Base-by-base conservation (phyloP, 1,140 invertebrate species). In the Plodia interpunctella region DNA sequence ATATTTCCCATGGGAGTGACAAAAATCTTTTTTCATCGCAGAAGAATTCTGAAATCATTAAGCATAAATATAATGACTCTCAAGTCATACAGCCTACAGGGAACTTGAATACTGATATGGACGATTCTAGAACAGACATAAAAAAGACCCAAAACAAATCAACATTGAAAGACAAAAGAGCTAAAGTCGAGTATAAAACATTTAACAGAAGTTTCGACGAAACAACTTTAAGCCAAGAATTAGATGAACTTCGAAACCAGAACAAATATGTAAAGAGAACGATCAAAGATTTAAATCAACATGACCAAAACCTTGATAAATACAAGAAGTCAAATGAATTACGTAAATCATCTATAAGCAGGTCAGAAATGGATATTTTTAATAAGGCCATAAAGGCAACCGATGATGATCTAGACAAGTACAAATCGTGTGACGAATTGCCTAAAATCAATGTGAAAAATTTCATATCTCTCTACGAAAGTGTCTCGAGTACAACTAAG, bases 351-450 rank as follows among this genome's bases (percentile, higher is more conserved):
- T 78, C 78, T 13, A 74, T 83, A 17, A 89, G 87, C 57, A 89
- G 86, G 66, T 89, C 87, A 38, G 87, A 89, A 78, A 85, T 87
- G 82, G 87, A 89, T 59, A 85, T 89, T 58, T 89, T 89, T 38
- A 87, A 66, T 52, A 89, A 83, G 74, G 57, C 70, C 9, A 63
- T 71, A 19, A 65, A 35, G 30, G 68, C 63, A 59, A 56, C 57
- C 11, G 72, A 79, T 17, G 74, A 77, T 32, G 73, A 78, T 49
- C 70, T 86, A 28, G 79, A 87, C 32, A 87, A 79, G 76, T 71
- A 87, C 59, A 87, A 87, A 60, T 89, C 87, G n/a, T 87, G 72
- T 54, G 84, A 89, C 55, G 84, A 89, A 62, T 63, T 89, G 49
- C 84, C 84, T 17, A 85, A 79, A 77, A 77, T 84, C 21, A 83